These are phyloP conservation scores for Dasyurus viverrinus DNA, from an alignment of 2,113 vertebrate species.

Conservation along the genomic window DNA sequence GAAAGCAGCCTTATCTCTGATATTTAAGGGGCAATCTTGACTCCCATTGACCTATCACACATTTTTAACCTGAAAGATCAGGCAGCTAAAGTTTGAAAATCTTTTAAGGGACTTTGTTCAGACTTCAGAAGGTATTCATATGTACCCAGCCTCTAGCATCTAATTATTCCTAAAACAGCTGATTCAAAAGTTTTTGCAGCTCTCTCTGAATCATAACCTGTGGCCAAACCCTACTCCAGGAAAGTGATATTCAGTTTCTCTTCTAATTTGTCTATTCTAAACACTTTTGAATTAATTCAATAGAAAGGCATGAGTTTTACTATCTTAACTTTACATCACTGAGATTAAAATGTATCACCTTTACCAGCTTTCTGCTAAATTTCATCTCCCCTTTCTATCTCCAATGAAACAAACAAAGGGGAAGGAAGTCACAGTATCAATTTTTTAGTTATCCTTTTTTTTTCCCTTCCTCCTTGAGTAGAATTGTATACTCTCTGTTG, in stretches of 20 bases:
- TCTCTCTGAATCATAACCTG: neutral
- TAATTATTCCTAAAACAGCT: neutral
- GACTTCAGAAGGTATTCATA: neutral
- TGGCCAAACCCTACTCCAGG: neutral
- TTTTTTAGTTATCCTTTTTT: neutral
- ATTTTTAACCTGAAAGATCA: neutral
- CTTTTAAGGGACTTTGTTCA: neutral
- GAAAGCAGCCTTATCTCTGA: neutral
- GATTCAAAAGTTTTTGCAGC: neutral
- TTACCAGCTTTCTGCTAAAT: neutral
- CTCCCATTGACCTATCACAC: neutral
- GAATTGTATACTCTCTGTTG: no score
- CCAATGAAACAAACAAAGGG: neutral
- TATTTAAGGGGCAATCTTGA: neutral
- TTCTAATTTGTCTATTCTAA: neutral
- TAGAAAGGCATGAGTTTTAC: neutral
- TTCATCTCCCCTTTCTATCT: neutral
- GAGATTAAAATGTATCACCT: neutral
- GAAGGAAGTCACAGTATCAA: neutral
- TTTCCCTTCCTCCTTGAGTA: no score
- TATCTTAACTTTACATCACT: neutral
- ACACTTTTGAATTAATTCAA: neutral
- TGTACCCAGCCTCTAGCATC: neutral
- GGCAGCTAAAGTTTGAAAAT: neutral
- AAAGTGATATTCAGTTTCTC: neutral